Evolutionary conservation across 2,888 invertebrate genomes (phyloP), one percentile per base, ranked within the genome.

Genomic region (Hecatera dysodea): DNA sequence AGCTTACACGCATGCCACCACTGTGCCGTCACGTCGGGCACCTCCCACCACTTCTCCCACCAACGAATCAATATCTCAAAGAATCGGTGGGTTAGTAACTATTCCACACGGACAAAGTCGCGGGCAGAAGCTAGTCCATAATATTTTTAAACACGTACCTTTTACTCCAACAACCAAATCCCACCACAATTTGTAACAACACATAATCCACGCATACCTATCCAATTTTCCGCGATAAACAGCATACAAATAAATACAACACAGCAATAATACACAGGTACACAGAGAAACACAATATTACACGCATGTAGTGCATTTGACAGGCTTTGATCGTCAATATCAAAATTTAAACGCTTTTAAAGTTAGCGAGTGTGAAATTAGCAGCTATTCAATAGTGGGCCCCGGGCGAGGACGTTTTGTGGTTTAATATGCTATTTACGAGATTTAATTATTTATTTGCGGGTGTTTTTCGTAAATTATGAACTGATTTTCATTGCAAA

Each of bases 361-460:
- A 90, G 87, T 85, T 90, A 92, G 87, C 87, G 85, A 87, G 89
- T 93, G 93, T 93, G 91, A 93, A 93, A 94, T 93, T 93, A 91
- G 90, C 87, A 90, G 86, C 88, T 89, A 91, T 93, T 90, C 87
- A 91, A 88, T 83, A 74, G 56, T 82, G 71, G 71, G 64, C 59
- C 57, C n/a, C 39, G 73, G 76, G 81, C 15, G 46, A 36, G 17
- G 48, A 62, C 39, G 59, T 15, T 50, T 15, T 69, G 67, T 57
- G 56, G 39, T 67, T 53, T 46, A 53, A 42, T 68, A 29, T 42
- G 46, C 44, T 72, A 8, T 72, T 64, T 56, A 12, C 39, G 5
- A 57, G 15, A 9, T 33, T 59, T 52, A 59, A 19, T 57, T 27
- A 22, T n/a, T 36, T 27, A 46, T 61, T 60, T 39, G 60, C 29